Percentiles rank a stretch among this genome's conserved stretches.
Evolutionary conservation across 2,113 vertebrate genomes (phyloP).

Genomic region (Chauna torquata): DNA sequence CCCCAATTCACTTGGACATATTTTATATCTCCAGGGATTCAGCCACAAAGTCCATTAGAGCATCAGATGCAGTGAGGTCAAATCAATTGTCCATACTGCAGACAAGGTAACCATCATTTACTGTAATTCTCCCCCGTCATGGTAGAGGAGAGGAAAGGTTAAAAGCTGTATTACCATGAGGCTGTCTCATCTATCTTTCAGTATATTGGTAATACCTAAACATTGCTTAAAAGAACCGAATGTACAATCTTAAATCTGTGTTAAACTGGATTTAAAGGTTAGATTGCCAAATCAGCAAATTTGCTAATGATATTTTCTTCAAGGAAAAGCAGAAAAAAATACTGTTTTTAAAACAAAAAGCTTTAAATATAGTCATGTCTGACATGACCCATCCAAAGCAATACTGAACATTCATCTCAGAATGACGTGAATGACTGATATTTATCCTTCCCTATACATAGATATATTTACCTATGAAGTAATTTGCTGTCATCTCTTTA

Average conservation of each 20-base stretch:
- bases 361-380: not conserved
- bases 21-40: conserved; percentile 80
- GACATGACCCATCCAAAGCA: not conserved
- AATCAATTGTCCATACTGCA: conserved; percentile 84
- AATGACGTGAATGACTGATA: not conserved
- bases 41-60: conserved; percentile 85
- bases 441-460: not conserved
- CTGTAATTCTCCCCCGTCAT: conserved; percentile 86
- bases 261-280: conserved; percentile 6
- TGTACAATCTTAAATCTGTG: conserved; percentile 1
- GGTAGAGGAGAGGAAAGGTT: conserved; percentile 90
- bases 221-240: conserved; percentile 66
- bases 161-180: conserved; percentile 79
- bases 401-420: not conserved
- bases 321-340: not conserved
- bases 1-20: conserved; percentile 76
- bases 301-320: not conserved
- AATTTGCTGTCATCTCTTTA: not conserved
- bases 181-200: conserved; percentile 79
- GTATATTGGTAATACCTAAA: conserved; percentile 72
- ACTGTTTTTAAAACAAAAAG: not conserved
- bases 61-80: conserved; percentile 84
- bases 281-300: not conserved
- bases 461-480: not conserved
- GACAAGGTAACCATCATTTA: conserved; percentile 89